phyloP scores from a whole-genome alignment of 2,113 vertebrate genomes.

The Falco punctatus region DNA sequence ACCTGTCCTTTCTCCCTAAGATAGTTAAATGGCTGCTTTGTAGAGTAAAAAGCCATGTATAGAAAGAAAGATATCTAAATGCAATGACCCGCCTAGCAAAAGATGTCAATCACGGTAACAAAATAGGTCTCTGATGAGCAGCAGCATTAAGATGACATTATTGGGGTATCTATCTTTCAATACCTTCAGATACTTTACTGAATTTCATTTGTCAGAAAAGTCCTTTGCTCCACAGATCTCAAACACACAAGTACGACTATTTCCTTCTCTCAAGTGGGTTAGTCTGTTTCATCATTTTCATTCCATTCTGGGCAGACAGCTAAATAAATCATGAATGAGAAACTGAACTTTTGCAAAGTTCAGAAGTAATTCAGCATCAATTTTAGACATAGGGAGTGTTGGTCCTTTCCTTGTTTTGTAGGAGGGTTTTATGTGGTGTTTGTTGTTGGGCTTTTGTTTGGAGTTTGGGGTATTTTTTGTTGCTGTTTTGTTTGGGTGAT shows the following conservation, averaged over 20 bases:
- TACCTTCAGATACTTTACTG: not conserved
- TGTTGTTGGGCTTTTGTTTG: not conserved
- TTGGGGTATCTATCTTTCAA: not conserved
- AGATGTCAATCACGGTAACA: rapidly evolving
- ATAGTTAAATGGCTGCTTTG: not conserved
- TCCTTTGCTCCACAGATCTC: not conserved
- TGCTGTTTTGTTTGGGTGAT: not conserved
- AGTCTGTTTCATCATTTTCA: not conserved
- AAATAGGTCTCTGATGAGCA: not conserved
- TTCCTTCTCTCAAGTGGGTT: not conserved
- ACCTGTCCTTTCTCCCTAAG: not conserved
- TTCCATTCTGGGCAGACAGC: not conserved
- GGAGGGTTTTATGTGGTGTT: not conserved
- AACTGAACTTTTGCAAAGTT: not conserved
- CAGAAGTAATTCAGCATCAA: not conserved
- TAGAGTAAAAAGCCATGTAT: not conserved
- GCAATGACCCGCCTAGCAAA: not conserved
- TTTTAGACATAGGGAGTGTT: not conserved
- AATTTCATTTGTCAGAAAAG: not conserved
- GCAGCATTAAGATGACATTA: not conserved
- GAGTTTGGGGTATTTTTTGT: rapidly evolving
- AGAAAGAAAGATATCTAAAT: not conserved
- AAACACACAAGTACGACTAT: not conserved
- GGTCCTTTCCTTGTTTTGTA: not conserved
- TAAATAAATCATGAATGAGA: not conserved